phyloP scores from a whole-genome alignment of 1,140 invertebrate genomes.

The Eupeodes corollae region DNA sequence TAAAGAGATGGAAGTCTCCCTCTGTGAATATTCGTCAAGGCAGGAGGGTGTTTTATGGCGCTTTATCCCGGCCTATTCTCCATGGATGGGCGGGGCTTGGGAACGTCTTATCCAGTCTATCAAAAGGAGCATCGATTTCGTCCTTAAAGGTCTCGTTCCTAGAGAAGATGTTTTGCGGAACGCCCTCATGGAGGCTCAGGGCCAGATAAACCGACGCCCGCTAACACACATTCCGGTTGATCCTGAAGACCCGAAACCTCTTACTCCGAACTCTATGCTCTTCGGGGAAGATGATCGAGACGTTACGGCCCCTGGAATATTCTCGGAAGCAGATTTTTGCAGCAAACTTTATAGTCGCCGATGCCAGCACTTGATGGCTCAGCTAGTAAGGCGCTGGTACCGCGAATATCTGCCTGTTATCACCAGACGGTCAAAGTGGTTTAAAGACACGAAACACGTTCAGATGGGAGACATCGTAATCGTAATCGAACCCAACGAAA shows the following conservation, averaged over 20 bases:
- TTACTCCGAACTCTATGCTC: slow-evolving; percentile 14
- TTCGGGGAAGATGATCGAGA: not conserved
- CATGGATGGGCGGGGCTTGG: not conserved
- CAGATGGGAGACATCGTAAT: slow-evolving; percentile 5
- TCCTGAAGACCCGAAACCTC: slow-evolving; percentile 5
- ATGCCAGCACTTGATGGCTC: too few relatives aligned
- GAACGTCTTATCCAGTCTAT: too few relatives aligned
- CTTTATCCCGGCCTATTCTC: slow-evolving; percentile 8
- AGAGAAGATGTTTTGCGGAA: slow-evolving; percentile 7
- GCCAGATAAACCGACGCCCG: slow-evolving; percentile 11
- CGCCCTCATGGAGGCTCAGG: slow-evolving; percentile 8
- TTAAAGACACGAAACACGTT: not conserved
- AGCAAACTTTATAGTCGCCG: too few relatives aligned
- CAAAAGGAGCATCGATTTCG: too few relatives aligned
- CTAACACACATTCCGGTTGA: slow-evolving; percentile 11
- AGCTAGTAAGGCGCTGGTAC: slow-evolving; percentile 1
- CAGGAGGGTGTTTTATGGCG: slow-evolving; percentile 8
- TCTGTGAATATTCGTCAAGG: not conserved
- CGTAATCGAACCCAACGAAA: not conserved
- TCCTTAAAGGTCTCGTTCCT: not conserved
- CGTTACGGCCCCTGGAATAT: too few relatives aligned
- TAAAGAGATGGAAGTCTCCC: slow-evolving; percentile 5
- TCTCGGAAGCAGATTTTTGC: too few relatives aligned
- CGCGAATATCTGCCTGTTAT: slow-evolving; percentile 8
- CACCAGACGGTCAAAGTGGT: slow-evolving; percentile 6